Conservation (phyloP, 2,888 invertebrate species). For the Augochlorella aurata region DNA sequence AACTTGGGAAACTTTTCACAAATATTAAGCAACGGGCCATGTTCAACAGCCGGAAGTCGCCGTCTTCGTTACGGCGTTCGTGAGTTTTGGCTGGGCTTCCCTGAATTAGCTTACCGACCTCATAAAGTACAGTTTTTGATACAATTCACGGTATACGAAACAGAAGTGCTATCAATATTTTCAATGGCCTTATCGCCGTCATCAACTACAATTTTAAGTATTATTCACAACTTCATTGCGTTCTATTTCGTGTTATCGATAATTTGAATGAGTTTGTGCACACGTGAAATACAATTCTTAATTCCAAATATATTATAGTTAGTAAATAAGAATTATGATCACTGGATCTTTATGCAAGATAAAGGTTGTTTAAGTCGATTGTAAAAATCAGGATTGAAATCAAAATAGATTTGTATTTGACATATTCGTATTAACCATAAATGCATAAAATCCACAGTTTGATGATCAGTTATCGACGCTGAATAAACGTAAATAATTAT, state of each 20-base stretch:
- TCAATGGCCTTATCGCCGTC: no score
- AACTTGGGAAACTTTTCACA: slow-evolving; percentile 35
- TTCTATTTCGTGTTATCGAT: background rate
- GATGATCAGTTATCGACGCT: background rate
- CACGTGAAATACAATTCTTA: background rate
- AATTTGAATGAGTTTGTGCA: no score
- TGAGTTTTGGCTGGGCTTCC: slow-evolving; percentile 7
- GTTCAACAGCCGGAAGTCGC: slow-evolving; percentile 1
- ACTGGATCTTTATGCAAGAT: background rate
- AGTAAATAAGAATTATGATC: background rate
- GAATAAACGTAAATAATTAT: background rate
- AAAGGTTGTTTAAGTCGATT: no score
- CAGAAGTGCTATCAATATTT: no score
- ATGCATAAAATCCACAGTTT: no score
- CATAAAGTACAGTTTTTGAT: background rate
- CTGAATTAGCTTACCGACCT: background rate
- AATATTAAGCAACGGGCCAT: slow-evolving; percentile 27
- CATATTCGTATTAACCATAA: no score
- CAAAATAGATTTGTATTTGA: no score
- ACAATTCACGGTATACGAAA: no score
- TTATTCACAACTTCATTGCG: background rate
- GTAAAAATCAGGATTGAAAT: no score
- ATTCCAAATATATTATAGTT: background rate
- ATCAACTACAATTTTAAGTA: no score
- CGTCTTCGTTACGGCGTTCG: slow-evolving; percentile 26